These are phyloP conservation scores for Haplochromis burtoni DNA, from an alignment of 2,113 vertebrate species.

Conservation along the genomic window DNA sequence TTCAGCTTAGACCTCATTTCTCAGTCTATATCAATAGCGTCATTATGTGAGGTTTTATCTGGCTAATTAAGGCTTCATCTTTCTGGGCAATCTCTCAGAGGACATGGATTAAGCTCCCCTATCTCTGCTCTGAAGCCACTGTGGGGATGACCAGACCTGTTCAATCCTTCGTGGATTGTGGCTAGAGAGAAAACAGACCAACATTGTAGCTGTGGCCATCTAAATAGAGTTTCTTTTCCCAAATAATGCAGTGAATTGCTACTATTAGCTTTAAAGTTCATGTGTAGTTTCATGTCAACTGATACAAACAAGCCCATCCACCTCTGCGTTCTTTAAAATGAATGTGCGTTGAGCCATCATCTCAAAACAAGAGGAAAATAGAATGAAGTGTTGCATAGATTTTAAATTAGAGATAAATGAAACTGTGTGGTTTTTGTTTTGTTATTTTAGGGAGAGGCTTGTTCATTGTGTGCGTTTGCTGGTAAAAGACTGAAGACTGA, in stretches of 20 bases:
- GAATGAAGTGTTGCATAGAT: not conserved
- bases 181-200: not conserved
- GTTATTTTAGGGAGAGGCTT: not conserved
- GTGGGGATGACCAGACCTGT: slow-evolving; percentile 11
- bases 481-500: not conserved
- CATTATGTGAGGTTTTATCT: slow-evolving; percentile 66
- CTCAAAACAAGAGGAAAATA: not conserved
- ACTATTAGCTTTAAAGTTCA: not conserved
- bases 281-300: not conserved
- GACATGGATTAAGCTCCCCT: slow-evolving; percentile 63
- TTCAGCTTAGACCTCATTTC: slow-evolving; percentile 48
- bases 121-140: slow-evolving; percentile 44
- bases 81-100: slow-evolving; percentile 63
- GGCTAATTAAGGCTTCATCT: slow-evolving; percentile 72
- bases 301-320: not conserved
- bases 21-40: slow-evolving; percentile 57
- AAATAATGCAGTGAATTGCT: not conserved
- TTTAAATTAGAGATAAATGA: not conserved
- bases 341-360: not conserved
- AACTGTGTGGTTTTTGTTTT: not conserved
- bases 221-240: not conserved
- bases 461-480: not conserved
- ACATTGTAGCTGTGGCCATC: not conserved
- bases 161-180: not conserved
- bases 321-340: not conserved